Evolutionary conservation across 92 coral and sea anemone genomes (phyloP).

Genomic region (Bergia puertoricense): DNA sequence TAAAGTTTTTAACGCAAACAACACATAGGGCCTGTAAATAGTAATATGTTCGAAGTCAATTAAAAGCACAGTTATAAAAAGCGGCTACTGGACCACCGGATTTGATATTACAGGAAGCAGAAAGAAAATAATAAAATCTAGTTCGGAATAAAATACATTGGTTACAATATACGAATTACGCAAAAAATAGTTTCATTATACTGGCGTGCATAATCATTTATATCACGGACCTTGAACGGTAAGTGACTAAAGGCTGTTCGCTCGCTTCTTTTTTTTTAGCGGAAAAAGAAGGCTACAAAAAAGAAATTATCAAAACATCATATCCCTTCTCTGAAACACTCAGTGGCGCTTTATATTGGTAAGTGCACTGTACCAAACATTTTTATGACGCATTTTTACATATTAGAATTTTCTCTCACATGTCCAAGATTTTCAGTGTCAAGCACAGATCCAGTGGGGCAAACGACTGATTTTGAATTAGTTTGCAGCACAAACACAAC

Average conservation of each 20-base stretch:
- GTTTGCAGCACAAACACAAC: constrained; percentile 76
- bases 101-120: not conserved
- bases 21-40: no score
- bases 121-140: no score
- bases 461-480: constrained; percentile 61
- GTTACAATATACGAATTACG: not conserved
- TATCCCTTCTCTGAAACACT: not conserved
- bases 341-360: not conserved
- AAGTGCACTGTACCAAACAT: not conserved
- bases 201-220: not conserved
- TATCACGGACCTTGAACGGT: not conserved
- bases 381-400: not conserved
- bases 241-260: constrained; percentile 3
- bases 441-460: constrained; percentile 55
- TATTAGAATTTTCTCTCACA: constrained; percentile 1
- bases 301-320: not conserved
- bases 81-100: not conserved
- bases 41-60: not conserved
- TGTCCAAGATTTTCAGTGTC: constrained; percentile 53
- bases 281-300: not conserved
- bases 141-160: not conserved
- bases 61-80: not conserved
- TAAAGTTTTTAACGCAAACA: no score
- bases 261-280: not conserved
- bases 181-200: not conserved